Base-by-base conservation (phyloP, 2,888 invertebrate species). In the Andrena bucephala region DNA sequence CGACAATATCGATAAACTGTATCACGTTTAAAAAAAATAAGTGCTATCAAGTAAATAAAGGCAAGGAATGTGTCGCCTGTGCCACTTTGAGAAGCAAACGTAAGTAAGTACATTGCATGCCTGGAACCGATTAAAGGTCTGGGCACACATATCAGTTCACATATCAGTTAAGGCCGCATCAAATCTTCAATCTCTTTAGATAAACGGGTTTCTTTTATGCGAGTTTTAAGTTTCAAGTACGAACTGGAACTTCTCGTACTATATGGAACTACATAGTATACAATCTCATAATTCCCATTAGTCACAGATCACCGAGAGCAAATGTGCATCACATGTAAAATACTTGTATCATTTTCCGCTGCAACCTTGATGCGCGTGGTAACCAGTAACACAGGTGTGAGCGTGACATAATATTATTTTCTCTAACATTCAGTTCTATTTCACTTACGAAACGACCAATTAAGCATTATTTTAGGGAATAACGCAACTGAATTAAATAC, bases 371-470 rank as follows among this genome's bases (percentile, higher is more conserved):
- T 73, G 71, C 67, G 80, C 71, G 36, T 60, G 71, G 72, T 60
- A 74, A 85, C 59, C 65, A 31, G 54, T 63, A 33, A 60, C 54
- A 76, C 85, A 86, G 77, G 86, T 86, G 82, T 50, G 16, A 68
- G 59, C 36, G 50, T 60, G 69, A 84, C 59, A 60, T 60, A 69
- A 77, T 54, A 33, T 68, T 68, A 33, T 75, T 65, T 72, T 65
- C 65, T 66, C 42, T 78, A 52, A 20, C 63, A 54, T 42, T 31
- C 29, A 36, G 48, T 8, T 67, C 60, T 71, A 66, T 77, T 60
- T 74, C 24, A 63, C 65, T 60, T 60, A 27, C 66, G 54, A 74
- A 33, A 42, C 24, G 57, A 31, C 69, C 27, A 48, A 81, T 74
- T 57, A n/a, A 50, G 24, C 3, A 31, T 52, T 62, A 59, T 52